Evolutionary conservation across 2,888 invertebrate species (phyloP).

Genomic region (Belgica antarctica): DNA sequence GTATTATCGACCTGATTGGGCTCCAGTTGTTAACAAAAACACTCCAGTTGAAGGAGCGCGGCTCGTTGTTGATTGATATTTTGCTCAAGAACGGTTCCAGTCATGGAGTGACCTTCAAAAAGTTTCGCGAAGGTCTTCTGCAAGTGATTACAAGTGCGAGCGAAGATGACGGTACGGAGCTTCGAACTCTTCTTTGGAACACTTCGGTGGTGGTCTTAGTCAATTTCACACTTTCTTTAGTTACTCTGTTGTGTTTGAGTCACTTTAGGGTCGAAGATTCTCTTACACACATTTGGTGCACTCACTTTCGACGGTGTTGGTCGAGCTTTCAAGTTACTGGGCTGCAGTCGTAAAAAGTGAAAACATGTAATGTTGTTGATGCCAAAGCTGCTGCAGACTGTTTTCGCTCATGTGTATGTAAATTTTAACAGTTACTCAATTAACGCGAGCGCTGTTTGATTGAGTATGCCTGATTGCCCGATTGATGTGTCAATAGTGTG

Average conservation of each 20-base stretch:
- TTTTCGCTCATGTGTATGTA: background rate
- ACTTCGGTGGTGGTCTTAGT: constrained; percentile 30
- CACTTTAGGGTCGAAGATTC: no score
- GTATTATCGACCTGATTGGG: constrained; percentile 66
- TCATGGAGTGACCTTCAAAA: constrained; percentile 64
- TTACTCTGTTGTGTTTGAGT: constrained; percentile 39
- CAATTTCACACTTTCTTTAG: background rate
- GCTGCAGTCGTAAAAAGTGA: constrained; percentile 8
- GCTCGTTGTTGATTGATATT: constrained; percentile 62
- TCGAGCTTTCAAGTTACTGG: background rate
- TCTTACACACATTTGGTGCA: no score
- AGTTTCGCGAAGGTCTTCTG: constrained; percentile 74
- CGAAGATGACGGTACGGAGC: constrained; percentile 48
- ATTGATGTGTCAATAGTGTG: background rate
- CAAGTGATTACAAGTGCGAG: constrained; percentile 61
- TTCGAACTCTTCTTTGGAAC: no score
- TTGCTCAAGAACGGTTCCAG: constrained; percentile 56
- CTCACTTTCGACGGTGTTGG: no score
- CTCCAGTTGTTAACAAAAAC: constrained; percentile 70
- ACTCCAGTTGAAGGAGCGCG: constrained; percentile 73
- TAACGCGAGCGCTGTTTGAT: background rate
- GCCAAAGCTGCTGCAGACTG: no score
- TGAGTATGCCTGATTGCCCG: background rate
- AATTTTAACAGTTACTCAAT: background rate
- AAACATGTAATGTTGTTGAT: background rate